These are phyloP conservation scores for Raja brachyura DNA, from an alignment of 2,113 vertebrate species.

Conservation along the genomic window DNA sequence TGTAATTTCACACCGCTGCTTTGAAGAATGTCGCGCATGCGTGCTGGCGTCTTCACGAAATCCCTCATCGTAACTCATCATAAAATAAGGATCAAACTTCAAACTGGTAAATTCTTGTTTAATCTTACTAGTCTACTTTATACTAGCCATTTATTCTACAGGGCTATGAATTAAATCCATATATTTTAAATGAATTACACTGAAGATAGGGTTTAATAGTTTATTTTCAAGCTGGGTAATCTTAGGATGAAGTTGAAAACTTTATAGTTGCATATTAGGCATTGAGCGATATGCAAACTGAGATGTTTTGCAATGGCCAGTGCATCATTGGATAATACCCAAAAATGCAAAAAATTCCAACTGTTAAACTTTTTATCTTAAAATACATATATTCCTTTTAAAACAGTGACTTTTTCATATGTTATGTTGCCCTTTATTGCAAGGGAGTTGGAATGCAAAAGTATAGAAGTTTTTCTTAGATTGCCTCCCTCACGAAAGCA, in stretches of 20 bases:
- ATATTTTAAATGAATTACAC: not conserved
- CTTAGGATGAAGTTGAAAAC: not conserved
- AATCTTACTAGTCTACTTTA: too few relatives aligned
- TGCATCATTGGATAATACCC: not conserved
- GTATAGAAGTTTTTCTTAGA: too few relatives aligned
- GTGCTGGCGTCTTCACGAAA: too few relatives aligned
- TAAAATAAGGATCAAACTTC: too few relatives aligned
- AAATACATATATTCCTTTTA: not conserved
- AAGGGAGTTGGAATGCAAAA: too few relatives aligned
- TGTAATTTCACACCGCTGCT: too few relatives aligned
- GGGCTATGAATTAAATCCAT: not conserved
- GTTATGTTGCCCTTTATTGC: too few relatives aligned
- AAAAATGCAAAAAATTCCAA: not conserved
- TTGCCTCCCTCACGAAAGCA: too few relatives aligned
- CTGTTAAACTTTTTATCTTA: not conserved
- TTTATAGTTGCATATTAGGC: not conserved
- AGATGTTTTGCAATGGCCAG: not conserved
- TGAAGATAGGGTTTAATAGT: not conserved
- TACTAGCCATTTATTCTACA: not conserved
- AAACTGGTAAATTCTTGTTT: too few relatives aligned
- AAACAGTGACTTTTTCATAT: not conserved
- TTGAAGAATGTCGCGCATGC: too few relatives aligned
- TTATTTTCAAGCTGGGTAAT: not conserved
- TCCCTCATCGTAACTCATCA: too few relatives aligned
- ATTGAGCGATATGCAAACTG: not conserved